Base-by-base conservation (phyloP, 2,113 vertebrate species). In the Petromus typicus region DNA sequence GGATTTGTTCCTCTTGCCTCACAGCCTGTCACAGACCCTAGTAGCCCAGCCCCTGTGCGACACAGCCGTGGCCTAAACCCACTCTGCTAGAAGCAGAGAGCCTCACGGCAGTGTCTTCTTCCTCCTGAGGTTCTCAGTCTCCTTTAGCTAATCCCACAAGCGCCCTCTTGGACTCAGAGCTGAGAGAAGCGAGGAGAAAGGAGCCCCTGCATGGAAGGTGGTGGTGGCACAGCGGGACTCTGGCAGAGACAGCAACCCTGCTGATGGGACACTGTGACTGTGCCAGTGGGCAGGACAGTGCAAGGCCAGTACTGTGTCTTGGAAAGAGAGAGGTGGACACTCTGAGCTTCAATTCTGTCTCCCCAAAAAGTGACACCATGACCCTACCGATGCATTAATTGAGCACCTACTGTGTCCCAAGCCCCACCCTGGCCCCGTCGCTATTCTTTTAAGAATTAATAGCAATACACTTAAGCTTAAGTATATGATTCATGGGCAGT, bases 401-500 rank as follows among this genome's bases (percentile, higher is more conserved):
- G 37, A 34, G 13, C 5, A 11, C 78, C 71, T 75, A 32, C 43
- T 71, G 20, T 69, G 82, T 56, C 34, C 63, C 3, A n/a, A 71
- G 66, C 13, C 0, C n/a, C 45, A 11, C 32, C 18, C 27, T 30
- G 34, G 45, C 59, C 16, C 0, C 9, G 45, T 8, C 1, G 5
- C 43, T 37, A 11, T 51, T 12, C 56, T 27, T 0, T 0, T 71
- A 23, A 57, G 9, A 56, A n/a, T n/a, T n/a, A n/a, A 51, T 10
- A 22, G 80, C n/a, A 79, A 32, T 7, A 18, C 23, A 3, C 0
- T 0, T 43, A 12, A 79, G 64, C 32, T 80, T 14, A 61, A 1
- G 45, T 12, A 8, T 23, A 0, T 0, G 0, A n/a, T 23, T 1
- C 32, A 27, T 5, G 0, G 18, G 17, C 23, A 3, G 43, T 57